phyloP scores from a whole-genome alignment of 2,113 vertebrate genomes.

The Cynoglossus semilaevis region DNA sequence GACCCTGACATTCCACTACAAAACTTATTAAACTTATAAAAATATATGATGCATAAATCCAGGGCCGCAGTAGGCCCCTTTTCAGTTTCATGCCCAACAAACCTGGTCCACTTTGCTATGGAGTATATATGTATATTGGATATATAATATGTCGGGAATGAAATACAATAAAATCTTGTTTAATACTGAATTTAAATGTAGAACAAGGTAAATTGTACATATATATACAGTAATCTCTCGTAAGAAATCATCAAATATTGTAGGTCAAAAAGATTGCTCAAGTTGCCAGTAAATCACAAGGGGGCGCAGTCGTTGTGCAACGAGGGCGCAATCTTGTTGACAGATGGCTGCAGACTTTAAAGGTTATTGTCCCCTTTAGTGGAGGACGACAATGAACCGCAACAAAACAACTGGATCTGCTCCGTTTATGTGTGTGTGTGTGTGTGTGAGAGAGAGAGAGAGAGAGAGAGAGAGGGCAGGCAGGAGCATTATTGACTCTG shows the following conservation, averaged over 20 bases:
- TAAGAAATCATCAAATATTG: no score
- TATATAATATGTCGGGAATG: no score
- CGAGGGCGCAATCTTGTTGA: slow-evolving; percentile 21
- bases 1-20: slow-evolving; percentile 42
- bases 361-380: slow-evolving; percentile 24
- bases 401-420: slow-evolving; percentile 37
- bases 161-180: no score
- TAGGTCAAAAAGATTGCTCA: not conserved
- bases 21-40: not conserved
- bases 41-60: no score
- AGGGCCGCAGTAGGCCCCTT: no score
- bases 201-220: no score
- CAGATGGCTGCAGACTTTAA: slow-evolving; percentile 49
- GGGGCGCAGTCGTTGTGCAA: not conserved
- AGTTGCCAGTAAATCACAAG: no score
- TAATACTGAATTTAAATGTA: no score
- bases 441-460: slow-evolving; percentile 9
- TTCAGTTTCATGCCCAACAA: no score
- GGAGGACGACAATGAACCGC: slow-evolving; percentile 24
- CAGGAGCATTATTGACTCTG: not conserved
- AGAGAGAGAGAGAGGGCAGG: slow-evolving; percentile 22
- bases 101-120: no score
- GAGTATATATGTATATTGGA: no score
- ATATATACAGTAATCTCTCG: no score
- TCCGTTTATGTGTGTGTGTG: slow-evolving; percentile 23